A percentile compares a stretch with the other conserved stretches of the same genome.
These are phyloP conservation scores for Agonopterix alstromeriana DNA, from an alignment of 2,888 invertebrate genomes.

Conservation along the genomic window DNA sequence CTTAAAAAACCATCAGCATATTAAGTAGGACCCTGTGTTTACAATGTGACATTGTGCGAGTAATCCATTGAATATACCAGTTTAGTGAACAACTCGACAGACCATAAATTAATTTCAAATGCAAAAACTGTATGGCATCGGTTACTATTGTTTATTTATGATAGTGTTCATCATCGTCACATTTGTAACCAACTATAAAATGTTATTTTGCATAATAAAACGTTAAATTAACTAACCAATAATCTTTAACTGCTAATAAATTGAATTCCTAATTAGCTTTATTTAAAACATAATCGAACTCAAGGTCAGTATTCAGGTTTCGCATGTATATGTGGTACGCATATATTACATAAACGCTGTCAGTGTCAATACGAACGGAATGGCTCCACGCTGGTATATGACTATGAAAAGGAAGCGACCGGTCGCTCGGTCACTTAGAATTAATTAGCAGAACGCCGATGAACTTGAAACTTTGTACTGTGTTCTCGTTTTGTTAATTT, in stretches of 20 bases:
- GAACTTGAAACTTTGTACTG: neutral
- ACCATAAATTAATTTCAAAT: too few relatives aligned
- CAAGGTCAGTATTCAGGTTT: conserved; percentile 34
- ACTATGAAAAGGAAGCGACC: conserved; percentile 33
- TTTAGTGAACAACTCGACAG: too few relatives aligned
- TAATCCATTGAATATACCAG: too few relatives aligned
- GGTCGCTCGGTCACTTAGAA: conserved; percentile 29
- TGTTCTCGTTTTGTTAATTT: neutral
- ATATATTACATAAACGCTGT: conserved; percentile 17
- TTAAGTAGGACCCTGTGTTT: too few relatives aligned
- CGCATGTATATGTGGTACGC: conserved; percentile 15
- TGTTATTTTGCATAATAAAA: too few relatives aligned
- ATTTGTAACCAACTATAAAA: too few relatives aligned
- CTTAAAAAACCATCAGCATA: too few relatives aligned
- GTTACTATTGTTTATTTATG: too few relatives aligned
- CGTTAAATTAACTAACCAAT: neutral
- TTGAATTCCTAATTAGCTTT: conserved; percentile 1
- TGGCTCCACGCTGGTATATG: conserved; percentile 20
- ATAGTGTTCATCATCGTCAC: too few relatives aligned
- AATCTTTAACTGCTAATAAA: neutral
- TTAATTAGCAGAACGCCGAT: conserved; percentile 18
- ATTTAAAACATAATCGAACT: conserved; percentile 7
- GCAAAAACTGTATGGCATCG: too few relatives aligned
- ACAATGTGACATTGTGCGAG: too few relatives aligned
- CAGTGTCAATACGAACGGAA: conserved; percentile 22